Evolutionary conservation across 2,113 vertebrate species (phyloP).

Genomic region (Dendrocopos noguchii): DNA sequence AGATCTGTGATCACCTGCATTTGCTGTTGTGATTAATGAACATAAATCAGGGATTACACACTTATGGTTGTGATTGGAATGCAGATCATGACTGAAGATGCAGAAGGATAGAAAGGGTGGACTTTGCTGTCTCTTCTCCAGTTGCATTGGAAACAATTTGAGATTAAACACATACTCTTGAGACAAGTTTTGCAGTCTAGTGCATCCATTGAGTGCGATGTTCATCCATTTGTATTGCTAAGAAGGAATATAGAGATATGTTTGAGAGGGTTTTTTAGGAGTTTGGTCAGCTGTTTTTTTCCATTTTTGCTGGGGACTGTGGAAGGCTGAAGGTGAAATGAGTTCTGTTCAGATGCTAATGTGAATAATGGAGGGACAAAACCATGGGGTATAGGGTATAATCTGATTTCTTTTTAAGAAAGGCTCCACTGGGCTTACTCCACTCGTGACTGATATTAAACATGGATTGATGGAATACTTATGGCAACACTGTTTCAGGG

Average conservation of each 20-base stretch:
- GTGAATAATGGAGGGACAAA: neutral
- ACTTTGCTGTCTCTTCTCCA: neutral
- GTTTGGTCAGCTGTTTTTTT: neutral
- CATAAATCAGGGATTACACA: slow-evolving; percentile 36
- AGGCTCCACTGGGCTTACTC: neutral
- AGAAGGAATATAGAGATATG: neutral
- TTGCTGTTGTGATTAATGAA: slow-evolving; percentile 64
- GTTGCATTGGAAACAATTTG: slow-evolving; percentile 37
- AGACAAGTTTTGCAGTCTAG: neutral
- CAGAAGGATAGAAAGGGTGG: neutral
- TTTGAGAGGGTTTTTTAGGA: neutral
- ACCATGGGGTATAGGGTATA: neutral
- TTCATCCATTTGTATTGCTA: neutral
- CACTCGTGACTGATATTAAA: slow-evolving; percentile 36
- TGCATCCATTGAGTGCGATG: neutral
- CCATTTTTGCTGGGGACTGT: neutral
- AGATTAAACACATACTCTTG: neutral
- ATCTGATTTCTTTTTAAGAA: slow-evolving; percentile 43
- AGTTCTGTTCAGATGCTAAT: neutral
- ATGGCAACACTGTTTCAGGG: neutral
- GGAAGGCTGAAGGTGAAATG: neutral
- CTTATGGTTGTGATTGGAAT: slow-evolving; percentile 37
- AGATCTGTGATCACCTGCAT: slow-evolving; percentile 36
- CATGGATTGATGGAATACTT: slow-evolving; percentile 13
- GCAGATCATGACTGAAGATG: slow-evolving; percentile 12